phyloP scores from a whole-genome alignment of 2,113 vertebrate species.

The Acrocephalus kingi region DNA sequence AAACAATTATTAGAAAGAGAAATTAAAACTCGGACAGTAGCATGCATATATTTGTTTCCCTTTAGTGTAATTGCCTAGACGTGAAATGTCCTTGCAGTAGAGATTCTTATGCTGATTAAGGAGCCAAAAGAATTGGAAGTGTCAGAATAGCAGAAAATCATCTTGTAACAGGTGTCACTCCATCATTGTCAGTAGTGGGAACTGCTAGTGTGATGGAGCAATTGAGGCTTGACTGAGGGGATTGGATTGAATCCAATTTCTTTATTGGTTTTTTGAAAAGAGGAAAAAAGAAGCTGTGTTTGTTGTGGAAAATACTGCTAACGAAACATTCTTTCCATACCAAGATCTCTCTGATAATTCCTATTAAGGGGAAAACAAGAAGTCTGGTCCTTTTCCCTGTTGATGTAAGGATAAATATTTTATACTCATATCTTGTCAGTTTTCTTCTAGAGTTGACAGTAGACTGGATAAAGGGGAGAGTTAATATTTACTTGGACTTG shows the following conservation, averaged over 20 bases:
- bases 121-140: background rate
- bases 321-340: background rate
- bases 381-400: background rate
- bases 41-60: constrained; percentile 4
- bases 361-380: background rate
- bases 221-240: background rate
- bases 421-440: background rate
- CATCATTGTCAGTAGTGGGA: constrained; percentile 5
- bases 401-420: constrained; percentile 2
- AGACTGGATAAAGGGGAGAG: background rate
- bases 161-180: constrained; percentile 26
- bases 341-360: background rate
- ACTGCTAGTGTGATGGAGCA: background rate
- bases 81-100: background rate
- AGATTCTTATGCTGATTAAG: constrained; percentile 15
- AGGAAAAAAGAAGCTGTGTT: background rate
- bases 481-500: constrained; percentile 16
- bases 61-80: constrained; percentile 3
- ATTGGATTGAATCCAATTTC: constrained; percentile 2
- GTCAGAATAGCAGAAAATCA: constrained; percentile 53
- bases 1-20: background rate
- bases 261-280: background rate
- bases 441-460: background rate
- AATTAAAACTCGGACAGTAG: background rate
- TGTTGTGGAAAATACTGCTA: background rate